Conservation (phyloP, 1,140 invertebrate species). For the Vollenhovia emeryi region DNA sequence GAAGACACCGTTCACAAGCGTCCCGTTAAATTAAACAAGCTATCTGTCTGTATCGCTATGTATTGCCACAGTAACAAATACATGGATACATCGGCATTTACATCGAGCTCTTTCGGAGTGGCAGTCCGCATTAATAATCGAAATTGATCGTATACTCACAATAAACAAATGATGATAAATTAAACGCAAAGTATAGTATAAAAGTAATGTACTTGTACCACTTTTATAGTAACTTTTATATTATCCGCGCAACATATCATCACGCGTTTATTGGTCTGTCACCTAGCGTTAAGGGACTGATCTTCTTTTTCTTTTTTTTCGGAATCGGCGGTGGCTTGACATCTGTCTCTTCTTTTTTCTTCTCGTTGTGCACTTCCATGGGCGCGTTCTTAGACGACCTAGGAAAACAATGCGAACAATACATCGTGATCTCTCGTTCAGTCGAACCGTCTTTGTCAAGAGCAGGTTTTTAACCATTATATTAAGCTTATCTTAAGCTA, state of each 20-base stretch:
- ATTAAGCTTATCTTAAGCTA: neutral
- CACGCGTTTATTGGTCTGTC: too few relatives aligned
- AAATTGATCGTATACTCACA: neutral
- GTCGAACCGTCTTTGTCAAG: neutral
- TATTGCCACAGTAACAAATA: slow-evolving; percentile 58
- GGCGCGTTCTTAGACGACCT: neutral
- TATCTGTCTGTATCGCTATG: slow-evolving; percentile 40
- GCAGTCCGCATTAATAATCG: neutral
- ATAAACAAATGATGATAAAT: too few relatives aligned
- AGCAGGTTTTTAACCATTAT: neutral
- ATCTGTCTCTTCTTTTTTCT: neutral
- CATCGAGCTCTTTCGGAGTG: neutral
- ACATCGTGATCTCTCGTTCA: neutral
- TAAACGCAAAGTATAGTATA: too few relatives aligned
- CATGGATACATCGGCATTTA: slow-evolving; percentile 30
- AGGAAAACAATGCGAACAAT: neutral
- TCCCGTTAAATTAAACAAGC: slow-evolving; percentile 54
- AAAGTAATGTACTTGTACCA: too few relatives aligned
- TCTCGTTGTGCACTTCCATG: neutral
- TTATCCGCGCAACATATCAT: too few relatives aligned
- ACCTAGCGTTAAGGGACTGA: neutral
- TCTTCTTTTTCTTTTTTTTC: slow-evolving; percentile 8
- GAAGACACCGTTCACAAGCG: neutral
- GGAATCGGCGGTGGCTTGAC: slow-evolving; percentile 27
- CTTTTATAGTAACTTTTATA: too few relatives aligned